A percentile compares a stretch with the other conserved stretches of the same genome.
Conservation (phyloP, 2,797 vertebrate genomes). For the Gymnothorax reevesii region DNA sequence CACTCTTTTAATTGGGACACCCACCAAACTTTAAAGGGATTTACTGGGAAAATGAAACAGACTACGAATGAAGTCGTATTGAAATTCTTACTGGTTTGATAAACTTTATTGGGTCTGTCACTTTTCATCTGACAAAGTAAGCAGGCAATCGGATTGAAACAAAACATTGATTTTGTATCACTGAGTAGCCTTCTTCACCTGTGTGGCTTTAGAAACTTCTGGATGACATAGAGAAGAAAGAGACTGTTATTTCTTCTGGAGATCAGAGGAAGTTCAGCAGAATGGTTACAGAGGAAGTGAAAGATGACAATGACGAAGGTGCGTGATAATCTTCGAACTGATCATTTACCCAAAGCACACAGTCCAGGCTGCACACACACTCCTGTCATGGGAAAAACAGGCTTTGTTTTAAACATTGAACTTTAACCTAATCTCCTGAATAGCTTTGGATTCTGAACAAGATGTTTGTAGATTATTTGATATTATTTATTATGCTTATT, state of each 20-base stretch:
- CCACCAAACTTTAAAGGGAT: too few relatives aligned
- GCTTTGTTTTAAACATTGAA: conserved; percentile 7
- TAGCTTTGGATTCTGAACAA: too few relatives aligned
- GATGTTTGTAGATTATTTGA: background rate
- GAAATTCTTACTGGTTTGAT: conserved; percentile 22
- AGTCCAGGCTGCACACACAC: background rate
- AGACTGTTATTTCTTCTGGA: conserved; percentile 56
- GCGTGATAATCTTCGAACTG: conserved; percentile 30
- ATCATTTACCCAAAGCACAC: conserved; percentile 9
- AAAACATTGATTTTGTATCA: background rate
- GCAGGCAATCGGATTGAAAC: background rate
- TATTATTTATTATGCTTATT: background rate
- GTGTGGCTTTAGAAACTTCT: conserved; percentile 76
- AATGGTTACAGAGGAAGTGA: conserved; percentile 84
- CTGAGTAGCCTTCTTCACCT: background rate
- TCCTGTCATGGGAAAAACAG: background rate
- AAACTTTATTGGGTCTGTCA: conserved; percentile 19
- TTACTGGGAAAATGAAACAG: too few relatives aligned
- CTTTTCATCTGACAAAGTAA: background rate
- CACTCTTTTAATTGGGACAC: too few relatives aligned
- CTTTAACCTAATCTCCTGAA: background rate
- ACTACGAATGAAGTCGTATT: too few relatives aligned
- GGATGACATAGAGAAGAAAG: conserved; percentile 72
- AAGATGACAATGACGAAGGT: conserved; percentile 57
- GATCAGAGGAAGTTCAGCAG: conserved; percentile 70